Conservation (phyloP, 1,140 invertebrate species). For the Paralvinella palmiformis region DNA sequence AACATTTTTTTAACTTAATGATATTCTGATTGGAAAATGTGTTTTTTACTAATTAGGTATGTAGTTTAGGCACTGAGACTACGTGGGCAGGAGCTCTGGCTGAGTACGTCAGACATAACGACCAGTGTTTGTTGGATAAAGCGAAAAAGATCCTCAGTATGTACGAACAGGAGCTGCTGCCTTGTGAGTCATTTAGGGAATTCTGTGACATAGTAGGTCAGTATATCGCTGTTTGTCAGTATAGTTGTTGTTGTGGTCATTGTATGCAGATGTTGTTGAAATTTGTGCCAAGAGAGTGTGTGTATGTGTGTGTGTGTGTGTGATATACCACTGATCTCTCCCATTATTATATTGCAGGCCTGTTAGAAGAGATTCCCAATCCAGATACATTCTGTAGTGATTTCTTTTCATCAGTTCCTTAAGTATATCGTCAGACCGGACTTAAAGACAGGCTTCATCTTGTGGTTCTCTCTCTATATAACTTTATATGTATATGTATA, state of each 20-base stretch:
- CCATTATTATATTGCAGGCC: constrained; percentile 53
- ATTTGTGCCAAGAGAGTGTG: constrained; percentile 16
- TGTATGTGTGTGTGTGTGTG: constrained; percentile 12
- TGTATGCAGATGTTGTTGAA: constrained; percentile 4
- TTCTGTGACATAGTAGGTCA: constrained; percentile 73
- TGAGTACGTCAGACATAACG: constrained; percentile 89
- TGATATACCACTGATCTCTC: constrained; percentile 14
- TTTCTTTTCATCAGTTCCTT: too few relatives aligned
- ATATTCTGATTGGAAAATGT: too few relatives aligned
- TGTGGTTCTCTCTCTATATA: too few relatives aligned
- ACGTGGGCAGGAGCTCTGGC: constrained; percentile 80
- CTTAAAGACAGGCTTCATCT: too few relatives aligned
- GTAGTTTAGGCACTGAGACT: background rate
- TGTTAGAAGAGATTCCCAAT: constrained; percentile 59
- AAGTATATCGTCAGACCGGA: too few relatives aligned
- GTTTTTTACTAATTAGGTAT: too few relatives aligned
- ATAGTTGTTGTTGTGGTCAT: constrained; percentile 1
- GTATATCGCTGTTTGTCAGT: background rate
- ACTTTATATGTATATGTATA: too few relatives aligned
- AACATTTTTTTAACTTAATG: too few relatives aligned
- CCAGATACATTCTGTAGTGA: constrained; percentile 58
- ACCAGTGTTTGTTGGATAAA: constrained; percentile 78
- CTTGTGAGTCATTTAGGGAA: constrained; percentile 80
- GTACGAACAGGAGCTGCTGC: constrained; percentile 83
- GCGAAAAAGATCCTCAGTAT: constrained; percentile 69